phyloP scores from a whole-genome alignment of 2,888 invertebrate genomes.

The Drosophila ustulata region DNA sequence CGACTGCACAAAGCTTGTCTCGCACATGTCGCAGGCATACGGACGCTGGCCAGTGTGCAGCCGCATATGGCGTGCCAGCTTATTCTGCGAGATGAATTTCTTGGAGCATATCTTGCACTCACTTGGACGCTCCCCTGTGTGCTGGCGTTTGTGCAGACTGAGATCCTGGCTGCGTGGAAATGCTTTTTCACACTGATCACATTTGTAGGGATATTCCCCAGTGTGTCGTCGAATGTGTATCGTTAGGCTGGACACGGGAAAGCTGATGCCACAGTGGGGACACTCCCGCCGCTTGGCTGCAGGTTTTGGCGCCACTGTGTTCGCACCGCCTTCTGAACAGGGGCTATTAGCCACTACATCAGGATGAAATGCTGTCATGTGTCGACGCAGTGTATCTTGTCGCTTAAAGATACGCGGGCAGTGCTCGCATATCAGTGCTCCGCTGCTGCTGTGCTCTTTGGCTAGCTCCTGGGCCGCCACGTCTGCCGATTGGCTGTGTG shows the following conservation, averaged over 20 bases:
- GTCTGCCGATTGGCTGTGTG: conserved; percentile 61
- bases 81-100: conserved; percentile 87
- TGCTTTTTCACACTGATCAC: conserved; percentile 87
- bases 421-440: conserved; percentile 66
- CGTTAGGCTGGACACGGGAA: conserved; percentile 87
- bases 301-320: conserved; percentile 43
- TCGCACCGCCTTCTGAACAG: neutral
- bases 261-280: conserved; percentile 87
- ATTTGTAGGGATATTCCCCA: conserved; percentile 88
- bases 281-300: conserved; percentile 85
- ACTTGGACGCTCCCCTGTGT: conserved; percentile 88
- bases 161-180: conserved; percentile 88
- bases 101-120: conserved; percentile 79
- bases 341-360: conserved; percentile 69
- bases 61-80: conserved; percentile 87
- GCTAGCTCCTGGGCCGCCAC: conserved; percentile 60
- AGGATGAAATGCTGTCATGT: conserved; percentile 84
- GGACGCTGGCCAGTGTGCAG: conserved; percentile 86
- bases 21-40: conserved; percentile 86
- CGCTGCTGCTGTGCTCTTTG: conserved; percentile 49
- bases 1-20: conserved; percentile 88
- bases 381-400: conserved; percentile 87
- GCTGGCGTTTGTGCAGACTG: conserved; percentile 87
- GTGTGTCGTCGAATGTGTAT: conserved; percentile 89
- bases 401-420: conserved; percentile 86